A percentile compares a stretch with the other conserved stretches of the same genome.
Conservation (phyloP, 2,888 invertebrate genomes). For the Penaeus monodon region DNA sequence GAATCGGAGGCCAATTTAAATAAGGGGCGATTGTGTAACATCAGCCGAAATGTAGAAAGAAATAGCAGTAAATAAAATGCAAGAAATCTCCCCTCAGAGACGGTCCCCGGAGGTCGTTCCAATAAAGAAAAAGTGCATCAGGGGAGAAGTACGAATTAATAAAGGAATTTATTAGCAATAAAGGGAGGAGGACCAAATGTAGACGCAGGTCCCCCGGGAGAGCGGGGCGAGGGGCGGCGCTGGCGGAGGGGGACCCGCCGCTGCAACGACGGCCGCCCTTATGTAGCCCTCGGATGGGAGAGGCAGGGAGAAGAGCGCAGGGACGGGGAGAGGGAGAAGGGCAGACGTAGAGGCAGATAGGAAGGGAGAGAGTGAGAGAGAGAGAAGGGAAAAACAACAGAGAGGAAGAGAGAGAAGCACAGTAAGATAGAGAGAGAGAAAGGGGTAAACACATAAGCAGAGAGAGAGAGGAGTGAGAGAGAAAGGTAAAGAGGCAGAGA, state of each 20-base stretch:
- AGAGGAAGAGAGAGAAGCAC: too few species aligned
- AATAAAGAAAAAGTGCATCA: conserved; percentile 53
- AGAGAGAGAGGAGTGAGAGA: too few species aligned
- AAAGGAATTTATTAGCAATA: conserved; percentile 63
- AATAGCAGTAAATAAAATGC: conserved; percentile 43
- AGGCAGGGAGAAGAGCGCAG: too few species aligned
- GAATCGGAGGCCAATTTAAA: conserved; percentile 33
- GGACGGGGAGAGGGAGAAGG: background rate
- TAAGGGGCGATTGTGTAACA: conserved; percentile 22
- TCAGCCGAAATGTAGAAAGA: conserved; percentile 31
- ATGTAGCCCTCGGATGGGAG: too few species aligned
- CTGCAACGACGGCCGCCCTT: too few species aligned
- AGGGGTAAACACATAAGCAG: too few species aligned
- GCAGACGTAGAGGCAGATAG: conserved; percentile 12
- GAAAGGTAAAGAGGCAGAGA: too few species aligned
- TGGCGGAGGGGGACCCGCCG: background rate
- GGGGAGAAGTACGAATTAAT: conserved; percentile 61
- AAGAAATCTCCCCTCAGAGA: too few species aligned
- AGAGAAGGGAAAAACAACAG: background rate
- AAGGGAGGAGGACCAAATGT: conserved; percentile 53
- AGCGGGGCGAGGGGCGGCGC: background rate
- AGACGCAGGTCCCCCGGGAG: conserved; percentile 39
- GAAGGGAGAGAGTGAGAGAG: conserved; percentile 26
- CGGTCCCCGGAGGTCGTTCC: conserved; percentile 11
- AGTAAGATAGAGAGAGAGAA: too few species aligned